Evolutionary conservation across 2,888 invertebrate species (phyloP).

Genomic region (Caenorhabditis sp.): DNA sequence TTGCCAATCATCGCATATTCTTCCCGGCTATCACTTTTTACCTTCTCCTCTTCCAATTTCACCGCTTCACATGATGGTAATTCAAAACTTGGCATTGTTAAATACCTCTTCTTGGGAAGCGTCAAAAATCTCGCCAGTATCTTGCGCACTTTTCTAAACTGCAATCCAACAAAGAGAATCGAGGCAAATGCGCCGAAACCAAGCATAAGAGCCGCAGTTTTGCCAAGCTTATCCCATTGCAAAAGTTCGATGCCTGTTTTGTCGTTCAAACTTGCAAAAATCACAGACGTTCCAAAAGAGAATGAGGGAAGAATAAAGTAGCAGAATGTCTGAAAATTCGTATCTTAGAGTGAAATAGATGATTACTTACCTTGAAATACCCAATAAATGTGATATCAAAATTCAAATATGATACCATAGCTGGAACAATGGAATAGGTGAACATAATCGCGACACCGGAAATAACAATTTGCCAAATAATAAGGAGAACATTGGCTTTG

Average conservation of each 20-base stretch:
- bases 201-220: slow-evolving; percentile 49
- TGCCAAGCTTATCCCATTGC: slow-evolving; percentile 38
- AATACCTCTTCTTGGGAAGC: slow-evolving; percentile 6
- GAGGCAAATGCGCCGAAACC: slow-evolving; percentile 55
- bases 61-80: slow-evolving; percentile 21
- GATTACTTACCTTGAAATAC: no score
- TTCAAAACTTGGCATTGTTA: slow-evolving; percentile 2
- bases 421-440: neutral
- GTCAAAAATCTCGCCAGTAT: slow-evolving; percentile 27
- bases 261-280: no score
- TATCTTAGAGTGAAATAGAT: no score
- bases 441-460: slow-evolving; percentile 37
- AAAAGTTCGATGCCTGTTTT: slow-evolving; percentile 5
- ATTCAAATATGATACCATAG: no score
- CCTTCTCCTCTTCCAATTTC: slow-evolving; percentile 17
- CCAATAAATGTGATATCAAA: no score
- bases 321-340: no score
- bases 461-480: slow-evolving; percentile 58
- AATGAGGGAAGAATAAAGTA: no score
- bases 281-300: no score
- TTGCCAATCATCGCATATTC: slow-evolving; percentile 23
- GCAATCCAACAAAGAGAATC: slow-evolving; percentile 46
- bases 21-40: slow-evolving; percentile 3
- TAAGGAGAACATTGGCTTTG: slow-evolving; percentile 52
- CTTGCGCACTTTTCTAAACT: slow-evolving; percentile 33